A percentile compares a stretch with the other conserved stretches of the same genome.
Conservation (phyloP, 2,113 vertebrate genomes). For the Phyllopteryx taeniolatus region DNA sequence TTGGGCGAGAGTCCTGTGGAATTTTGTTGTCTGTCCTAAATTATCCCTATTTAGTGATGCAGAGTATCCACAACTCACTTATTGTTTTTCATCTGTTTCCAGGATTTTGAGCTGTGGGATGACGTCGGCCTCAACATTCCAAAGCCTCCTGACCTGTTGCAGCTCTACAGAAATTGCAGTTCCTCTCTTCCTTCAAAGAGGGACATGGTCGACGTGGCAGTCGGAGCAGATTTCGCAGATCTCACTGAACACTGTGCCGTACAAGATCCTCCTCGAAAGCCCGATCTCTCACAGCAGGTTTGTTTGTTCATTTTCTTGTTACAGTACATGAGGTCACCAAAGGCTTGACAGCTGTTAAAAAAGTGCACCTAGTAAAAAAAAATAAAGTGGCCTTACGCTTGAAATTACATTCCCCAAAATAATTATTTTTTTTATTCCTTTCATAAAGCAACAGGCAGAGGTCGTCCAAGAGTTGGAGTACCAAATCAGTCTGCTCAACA, state of each 20-base stretch:
- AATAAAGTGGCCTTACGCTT: background rate
- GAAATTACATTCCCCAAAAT: background rate
- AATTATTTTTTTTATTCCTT: background rate
- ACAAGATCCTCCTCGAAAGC: constrained; percentile 57
- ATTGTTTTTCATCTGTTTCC: constrained; percentile 15
- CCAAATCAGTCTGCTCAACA: constrained; percentile 89
- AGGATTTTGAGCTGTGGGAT: constrained; percentile 99
- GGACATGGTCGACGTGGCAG: constrained; percentile 82
- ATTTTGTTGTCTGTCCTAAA: too few relatives aligned
- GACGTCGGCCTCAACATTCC: constrained; percentile 98
- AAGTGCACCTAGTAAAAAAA: background rate
- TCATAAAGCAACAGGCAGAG: constrained; percentile 80
- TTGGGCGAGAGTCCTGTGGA: too few relatives aligned
- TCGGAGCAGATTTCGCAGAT: constrained; percentile 82
- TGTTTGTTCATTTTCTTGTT: background rate
- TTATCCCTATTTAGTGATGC: too few relatives aligned
- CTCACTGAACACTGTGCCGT: constrained; percentile 69
- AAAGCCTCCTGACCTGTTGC: constrained; percentile 91
- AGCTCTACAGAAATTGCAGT: constrained; percentile 92
- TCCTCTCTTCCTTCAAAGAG: constrained; percentile 73
- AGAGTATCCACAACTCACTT: background rate
- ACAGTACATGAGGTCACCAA: background rate
- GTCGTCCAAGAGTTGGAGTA: constrained; percentile 93
- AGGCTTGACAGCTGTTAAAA: background rate
- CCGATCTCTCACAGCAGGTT: constrained; percentile 64